These are phyloP conservation scores for Dolomedes plantarius DNA, from an alignment of 2,888 invertebrate genomes.

Conservation along the genomic window DNA sequence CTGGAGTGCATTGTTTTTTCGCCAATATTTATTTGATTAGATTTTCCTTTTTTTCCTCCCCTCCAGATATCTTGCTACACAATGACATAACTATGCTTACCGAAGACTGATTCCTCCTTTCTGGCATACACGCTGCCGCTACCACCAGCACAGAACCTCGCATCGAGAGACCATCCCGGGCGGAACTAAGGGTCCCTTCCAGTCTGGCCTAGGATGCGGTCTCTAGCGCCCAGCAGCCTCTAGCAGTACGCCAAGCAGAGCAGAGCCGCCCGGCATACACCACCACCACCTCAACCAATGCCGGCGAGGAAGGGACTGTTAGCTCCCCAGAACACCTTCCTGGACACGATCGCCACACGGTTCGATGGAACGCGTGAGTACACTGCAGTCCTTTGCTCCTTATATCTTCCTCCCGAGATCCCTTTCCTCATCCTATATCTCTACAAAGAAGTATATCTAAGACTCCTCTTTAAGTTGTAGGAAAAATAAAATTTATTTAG, in stretches of 20 bases:
- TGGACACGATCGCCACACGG: constrained; percentile 97
- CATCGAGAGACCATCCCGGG: background rate
- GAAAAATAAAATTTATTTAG: too few relatives aligned
- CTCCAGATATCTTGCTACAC: background rate
- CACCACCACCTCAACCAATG: constrained; percentile 80
- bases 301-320: constrained; percentile 96
- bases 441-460: too few relatives aligned
- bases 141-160: too few relatives aligned
- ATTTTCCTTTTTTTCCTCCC: too few relatives aligned
- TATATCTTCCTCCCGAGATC: too few relatives aligned
- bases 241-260: constrained; percentile 11
- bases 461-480: too few relatives aligned
- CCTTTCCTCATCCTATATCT: too few relatives aligned
- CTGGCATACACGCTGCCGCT: too few relatives aligned
- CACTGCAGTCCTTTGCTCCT: too few relatives aligned
- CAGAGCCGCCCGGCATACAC: constrained; percentile 8
- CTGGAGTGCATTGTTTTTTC: too few relatives aligned
- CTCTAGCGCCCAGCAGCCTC: background rate
- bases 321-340: constrained; percentile 97
- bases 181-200: background rate
- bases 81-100: background rate
- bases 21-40: too few relatives aligned
- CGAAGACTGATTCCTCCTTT: too few relatives aligned
- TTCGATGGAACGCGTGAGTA: constrained; percentile 99
- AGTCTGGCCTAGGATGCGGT: background rate